phyloP scores from a whole-genome alignment of 2,888 invertebrate genomes.

The Thyatira batis region DNA sequence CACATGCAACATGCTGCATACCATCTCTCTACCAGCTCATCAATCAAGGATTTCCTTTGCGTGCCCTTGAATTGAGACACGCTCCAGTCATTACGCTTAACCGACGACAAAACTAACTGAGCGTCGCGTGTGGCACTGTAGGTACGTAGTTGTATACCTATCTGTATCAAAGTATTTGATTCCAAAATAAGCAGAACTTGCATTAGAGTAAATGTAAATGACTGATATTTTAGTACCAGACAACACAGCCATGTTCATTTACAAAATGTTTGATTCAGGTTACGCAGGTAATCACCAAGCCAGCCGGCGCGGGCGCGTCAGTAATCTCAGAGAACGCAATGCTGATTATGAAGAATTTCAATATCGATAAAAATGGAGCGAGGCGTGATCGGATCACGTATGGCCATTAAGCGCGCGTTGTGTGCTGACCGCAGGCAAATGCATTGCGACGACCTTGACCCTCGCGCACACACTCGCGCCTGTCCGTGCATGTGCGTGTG shows the following conservation, averaged over 20 bases:
- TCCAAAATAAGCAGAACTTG: no score
- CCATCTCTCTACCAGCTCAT: neutral
- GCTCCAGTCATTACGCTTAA: neutral
- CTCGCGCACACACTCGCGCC: constrained; percentile 36
- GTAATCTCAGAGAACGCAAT: neutral
- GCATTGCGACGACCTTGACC: constrained; percentile 7
- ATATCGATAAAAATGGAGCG: constrained; percentile 8
- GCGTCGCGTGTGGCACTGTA: no score
- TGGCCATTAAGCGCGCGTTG: constrained; percentile 21
- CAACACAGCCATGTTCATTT: no score
- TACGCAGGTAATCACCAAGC: no score
- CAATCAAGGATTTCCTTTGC: constrained; percentile 3
- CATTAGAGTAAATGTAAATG: no score
- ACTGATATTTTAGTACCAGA: no score
- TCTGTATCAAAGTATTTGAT: no score
- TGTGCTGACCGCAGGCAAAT: constrained; percentile 13
- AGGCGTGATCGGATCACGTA: constrained; percentile 33
- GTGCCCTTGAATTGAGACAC: neutral
- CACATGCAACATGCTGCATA: neutral
- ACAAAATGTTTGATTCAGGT: no score
- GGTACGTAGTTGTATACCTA: no score
- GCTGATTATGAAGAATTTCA: neutral
- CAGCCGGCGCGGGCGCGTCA: no score
- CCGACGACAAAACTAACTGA: neutral
- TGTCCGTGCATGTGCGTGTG: constrained; percentile 23